Percentiles rank a stretch among this genome's conserved stretches.
Evolutionary conservation across 2,888 invertebrate species (phyloP).

Genomic region (Embidobia sp.): DNA sequence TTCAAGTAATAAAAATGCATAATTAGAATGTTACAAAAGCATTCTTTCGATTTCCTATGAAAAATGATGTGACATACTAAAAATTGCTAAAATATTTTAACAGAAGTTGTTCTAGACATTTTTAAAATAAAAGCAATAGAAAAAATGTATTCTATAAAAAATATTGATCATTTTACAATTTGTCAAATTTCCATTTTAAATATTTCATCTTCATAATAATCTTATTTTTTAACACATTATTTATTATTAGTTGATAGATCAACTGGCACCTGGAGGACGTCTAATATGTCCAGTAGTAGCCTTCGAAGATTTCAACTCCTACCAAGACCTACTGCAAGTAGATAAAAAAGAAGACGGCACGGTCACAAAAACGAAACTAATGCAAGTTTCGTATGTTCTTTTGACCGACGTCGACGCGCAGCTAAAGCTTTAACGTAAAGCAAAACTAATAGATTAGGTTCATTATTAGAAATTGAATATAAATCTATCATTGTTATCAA

Average conservation of each 20-base stretch:
- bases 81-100: no score
- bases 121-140: no score
- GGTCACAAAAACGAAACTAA: constrained; percentile 88
- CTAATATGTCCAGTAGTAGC: constrained; percentile 95
- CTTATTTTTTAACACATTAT: background rate
- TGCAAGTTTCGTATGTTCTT: constrained; percentile 99
- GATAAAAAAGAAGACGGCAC: constrained; percentile 93
- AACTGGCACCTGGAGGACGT: constrained; percentile 95
- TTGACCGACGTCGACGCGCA: constrained; percentile 92
- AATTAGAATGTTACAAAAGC: no score
- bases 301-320: constrained; percentile 89
- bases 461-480: constrained; percentile 37
- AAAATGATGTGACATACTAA: no score
- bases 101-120: no score
- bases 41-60: no score
- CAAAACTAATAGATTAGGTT: constrained; percentile 4
- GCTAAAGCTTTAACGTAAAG: constrained; percentile 71
- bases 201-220: constrained; percentile 56
- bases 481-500: constrained; percentile 14
- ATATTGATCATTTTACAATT: background rate
- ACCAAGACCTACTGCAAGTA: constrained; percentile 84
- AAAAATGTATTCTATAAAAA: no score
- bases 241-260: constrained; percentile 88
- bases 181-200: background rate
- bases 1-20: no score